Conservation (phyloP, 2,113 vertebrate species). For the Pseudopodoces humilis region DNA sequence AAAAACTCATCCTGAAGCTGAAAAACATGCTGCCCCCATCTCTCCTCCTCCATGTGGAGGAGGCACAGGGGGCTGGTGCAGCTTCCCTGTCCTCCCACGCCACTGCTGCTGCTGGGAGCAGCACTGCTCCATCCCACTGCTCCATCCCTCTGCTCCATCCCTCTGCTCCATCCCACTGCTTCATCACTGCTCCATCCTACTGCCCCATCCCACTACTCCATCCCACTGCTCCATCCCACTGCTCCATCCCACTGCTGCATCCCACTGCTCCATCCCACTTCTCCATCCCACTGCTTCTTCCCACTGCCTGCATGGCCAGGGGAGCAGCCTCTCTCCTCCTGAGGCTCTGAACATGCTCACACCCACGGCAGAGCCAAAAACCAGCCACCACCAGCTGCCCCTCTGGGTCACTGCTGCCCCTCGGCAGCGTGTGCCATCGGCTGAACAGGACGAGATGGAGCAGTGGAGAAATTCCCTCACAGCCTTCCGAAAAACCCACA, state of each 20-base stretch:
- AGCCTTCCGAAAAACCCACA: not conserved
- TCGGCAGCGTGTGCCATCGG: not conserved
- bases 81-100: not conserved
- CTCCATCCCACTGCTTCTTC: too few relatives aligned
- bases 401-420: not conserved
- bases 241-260: too few relatives aligned
- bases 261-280: too few relatives aligned
- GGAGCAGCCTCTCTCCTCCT: not conserved
- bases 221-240: too few relatives aligned
- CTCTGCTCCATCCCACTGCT: not conserved
- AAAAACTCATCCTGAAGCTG: not conserved
- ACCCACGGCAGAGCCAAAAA: not conserved
- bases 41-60: not conserved
- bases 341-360: not conserved
- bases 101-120: not conserved
- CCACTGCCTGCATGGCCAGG: not conserved
- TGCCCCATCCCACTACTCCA: too few relatives aligned
- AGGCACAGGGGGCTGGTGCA: not conserved
- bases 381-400: not conserved
- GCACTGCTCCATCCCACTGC: not conserved
- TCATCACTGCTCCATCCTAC: too few relatives aligned
- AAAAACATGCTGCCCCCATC: accelerated
- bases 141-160: not conserved
- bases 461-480: not conserved
- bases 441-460: not conserved